Conservation (phyloP, 2,888 invertebrate species). For the Xylota segnis region DNA sequence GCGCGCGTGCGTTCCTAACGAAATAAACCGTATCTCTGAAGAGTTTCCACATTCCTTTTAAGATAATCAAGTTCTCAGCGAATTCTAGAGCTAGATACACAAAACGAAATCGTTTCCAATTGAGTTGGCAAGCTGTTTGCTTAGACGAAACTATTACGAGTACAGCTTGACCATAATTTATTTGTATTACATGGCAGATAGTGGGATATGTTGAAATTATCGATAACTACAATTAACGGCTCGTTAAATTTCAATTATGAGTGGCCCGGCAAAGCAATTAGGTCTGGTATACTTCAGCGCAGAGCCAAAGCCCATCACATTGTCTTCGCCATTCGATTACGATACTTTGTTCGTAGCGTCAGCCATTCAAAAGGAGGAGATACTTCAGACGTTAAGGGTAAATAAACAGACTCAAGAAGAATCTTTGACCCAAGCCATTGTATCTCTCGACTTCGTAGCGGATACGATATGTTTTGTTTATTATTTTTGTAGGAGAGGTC, state of each 20-base stretch:
- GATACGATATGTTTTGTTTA: conserved; percentile 28
- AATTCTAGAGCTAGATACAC: conserved; percentile 11
- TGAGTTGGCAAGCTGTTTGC: conserved; percentile 24
- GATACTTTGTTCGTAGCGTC: not conserved
- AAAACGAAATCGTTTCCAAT: conserved; percentile 27
- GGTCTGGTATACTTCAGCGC: not conserved
- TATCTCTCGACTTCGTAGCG: conserved; percentile 17
- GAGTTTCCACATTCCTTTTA: conserved; percentile 34
- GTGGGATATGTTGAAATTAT: conserved; percentile 7
- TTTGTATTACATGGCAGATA: conserved; percentile 10
- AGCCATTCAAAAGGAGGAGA: not conserved
- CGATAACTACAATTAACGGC: conserved; percentile 30
- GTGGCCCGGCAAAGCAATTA: not conserved
- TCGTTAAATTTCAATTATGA: conserved; percentile 43
- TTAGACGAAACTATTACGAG: not conserved
- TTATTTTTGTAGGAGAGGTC: not conserved
- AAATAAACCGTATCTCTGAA: conserved; percentile 31
- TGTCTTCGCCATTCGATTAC: not conserved
- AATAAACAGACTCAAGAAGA: conserved; percentile 30
- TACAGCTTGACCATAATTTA: conserved; percentile 16
- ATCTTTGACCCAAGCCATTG: conserved; percentile 15
- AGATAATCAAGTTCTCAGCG: conserved; percentile 28
- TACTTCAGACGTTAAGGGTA: conserved; percentile 11
- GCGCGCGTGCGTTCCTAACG: conserved; percentile 14
- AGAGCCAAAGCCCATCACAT: not conserved